phyloP scores from a whole-genome alignment of 2,113 vertebrate species.

The Theristicus caerulescens region DNA sequence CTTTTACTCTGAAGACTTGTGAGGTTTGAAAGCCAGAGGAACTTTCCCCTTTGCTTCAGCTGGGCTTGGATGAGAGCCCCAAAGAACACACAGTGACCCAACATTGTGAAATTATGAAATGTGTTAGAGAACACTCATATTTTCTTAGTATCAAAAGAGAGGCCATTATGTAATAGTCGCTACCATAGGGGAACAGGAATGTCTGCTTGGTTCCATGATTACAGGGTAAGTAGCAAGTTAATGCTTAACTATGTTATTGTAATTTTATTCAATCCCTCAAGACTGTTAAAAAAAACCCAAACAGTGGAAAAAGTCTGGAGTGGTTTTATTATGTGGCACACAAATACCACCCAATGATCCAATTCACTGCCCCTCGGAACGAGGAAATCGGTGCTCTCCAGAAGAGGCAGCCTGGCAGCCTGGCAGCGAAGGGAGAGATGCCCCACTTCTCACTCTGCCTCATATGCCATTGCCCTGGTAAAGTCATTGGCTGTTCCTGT shows the following conservation, averaged over 20 bases:
- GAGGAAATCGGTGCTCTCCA: neutral
- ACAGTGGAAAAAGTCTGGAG: neutral
- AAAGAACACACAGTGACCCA: neutral
- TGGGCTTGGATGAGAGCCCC: neutral
- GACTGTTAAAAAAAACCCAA: neutral
- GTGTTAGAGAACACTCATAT: neutral
- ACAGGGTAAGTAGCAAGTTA: neutral
- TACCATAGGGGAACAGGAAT: neutral
- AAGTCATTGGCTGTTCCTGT: no score
- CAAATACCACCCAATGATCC: neutral
- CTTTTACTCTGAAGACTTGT: neutral
- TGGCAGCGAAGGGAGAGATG: neutral
- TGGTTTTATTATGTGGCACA: fast-evolving
- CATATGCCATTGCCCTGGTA: fast-evolving
- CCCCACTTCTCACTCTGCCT: neutral
- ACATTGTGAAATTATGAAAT: neutral
- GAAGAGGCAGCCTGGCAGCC: neutral
- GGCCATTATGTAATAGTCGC: neutral
- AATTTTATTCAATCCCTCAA: neutral
- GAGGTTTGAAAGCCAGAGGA: neutral
- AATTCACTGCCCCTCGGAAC: neutral
- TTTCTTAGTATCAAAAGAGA: neutral
- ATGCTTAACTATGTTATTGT: neutral
- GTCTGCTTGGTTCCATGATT: neutral
- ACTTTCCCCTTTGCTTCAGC: neutral